phyloP scores from a whole-genome alignment of 2,888 invertebrate genomes.

The Lordiphosa fenestrarum region DNA sequence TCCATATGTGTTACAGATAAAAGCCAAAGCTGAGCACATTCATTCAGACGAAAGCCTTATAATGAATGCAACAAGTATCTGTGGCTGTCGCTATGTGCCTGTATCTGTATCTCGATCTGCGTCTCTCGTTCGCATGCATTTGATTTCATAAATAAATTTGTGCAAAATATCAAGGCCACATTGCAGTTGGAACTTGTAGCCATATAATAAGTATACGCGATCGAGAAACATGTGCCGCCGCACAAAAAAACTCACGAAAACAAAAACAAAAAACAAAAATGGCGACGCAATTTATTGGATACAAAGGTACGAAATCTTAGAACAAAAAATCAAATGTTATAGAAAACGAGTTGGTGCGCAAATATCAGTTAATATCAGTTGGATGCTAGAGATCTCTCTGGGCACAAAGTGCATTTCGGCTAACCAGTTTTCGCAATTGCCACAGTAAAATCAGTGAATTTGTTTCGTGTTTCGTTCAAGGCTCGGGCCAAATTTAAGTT shows the following conservation, averaged over 20 bases:
- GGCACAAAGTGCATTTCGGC: constrained; percentile 70
- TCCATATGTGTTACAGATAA: constrained; percentile 21
- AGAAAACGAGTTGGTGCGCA: constrained; percentile 58
- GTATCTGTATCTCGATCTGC: constrained; percentile 30
- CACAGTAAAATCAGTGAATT: constrained; percentile 22
- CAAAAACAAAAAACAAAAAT: constrained; percentile 34
- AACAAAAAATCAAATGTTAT: constrained; percentile 46
- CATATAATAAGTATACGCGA: constrained; percentile 37
- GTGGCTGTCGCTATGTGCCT: constrained; percentile 36
- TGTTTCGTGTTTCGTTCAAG: constrained; percentile 28
- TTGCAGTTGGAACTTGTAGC: constrained; percentile 69
- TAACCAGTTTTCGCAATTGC: constrained; percentile 55
- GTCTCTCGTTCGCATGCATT: constrained; percentile 58
- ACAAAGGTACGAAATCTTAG: constrained; percentile 59
- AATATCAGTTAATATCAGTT: constrained; percentile 59
- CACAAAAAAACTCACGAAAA: constrained; percentile 34
- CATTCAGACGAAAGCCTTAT: constrained; percentile 66
- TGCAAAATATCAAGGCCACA: constrained; percentile 73
- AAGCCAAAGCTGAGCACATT: constrained; percentile 42
- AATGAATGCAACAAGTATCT: constrained; percentile 71
- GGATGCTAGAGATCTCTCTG: constrained; percentile 35
- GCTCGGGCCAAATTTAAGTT: constrained; percentile 48
- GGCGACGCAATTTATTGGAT: constrained; percentile 68
- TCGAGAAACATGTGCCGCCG: constrained; percentile 34
- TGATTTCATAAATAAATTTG: constrained; percentile 74